Percentiles rank a stretch among this genome's conserved stretches.
Conservation (phyloP, 2,888 invertebrate genomes). For the Acronicta leporina region DNA sequence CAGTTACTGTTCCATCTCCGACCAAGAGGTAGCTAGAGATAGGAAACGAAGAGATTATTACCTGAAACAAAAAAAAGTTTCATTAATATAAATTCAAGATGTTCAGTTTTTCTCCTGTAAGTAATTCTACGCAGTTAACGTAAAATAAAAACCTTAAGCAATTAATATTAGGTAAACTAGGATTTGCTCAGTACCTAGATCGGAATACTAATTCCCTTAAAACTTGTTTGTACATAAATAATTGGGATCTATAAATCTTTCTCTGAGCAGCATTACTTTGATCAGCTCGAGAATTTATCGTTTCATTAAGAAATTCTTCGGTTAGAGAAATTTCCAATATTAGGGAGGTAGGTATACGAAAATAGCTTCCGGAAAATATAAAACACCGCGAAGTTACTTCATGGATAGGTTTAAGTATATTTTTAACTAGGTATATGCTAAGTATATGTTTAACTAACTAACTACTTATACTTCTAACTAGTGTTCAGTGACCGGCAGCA, state of each 20-base stretch:
- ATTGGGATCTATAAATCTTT: conserved; percentile 54
- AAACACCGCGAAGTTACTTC: conserved; percentile 23
- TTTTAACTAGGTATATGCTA: no score
- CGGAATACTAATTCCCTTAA: conserved; percentile 36
- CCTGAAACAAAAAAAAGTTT: conserved; percentile 59
- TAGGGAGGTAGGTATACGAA: conserved; percentile 39
- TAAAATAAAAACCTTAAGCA: conserved; percentile 13
- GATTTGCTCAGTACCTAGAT: conserved; percentile 22
- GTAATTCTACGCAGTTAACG: background rate
- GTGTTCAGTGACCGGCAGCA: conserved; percentile 15
- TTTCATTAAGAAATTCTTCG: conserved; percentile 69
- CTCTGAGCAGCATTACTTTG: conserved; percentile 57
- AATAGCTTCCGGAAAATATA: conserved; percentile 48
- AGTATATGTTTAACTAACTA: no score
- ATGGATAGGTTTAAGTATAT: conserved; percentile 14
- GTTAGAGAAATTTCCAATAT: conserved; percentile 61
- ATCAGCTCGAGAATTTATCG: conserved; percentile 66
- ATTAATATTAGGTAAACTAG: conserved; percentile 44
- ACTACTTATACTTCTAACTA: conserved; percentile 30
- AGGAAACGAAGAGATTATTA: conserved; percentile 38
- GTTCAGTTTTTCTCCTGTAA: no score
- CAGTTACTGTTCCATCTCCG: conserved; percentile 3
- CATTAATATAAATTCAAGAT: no score
- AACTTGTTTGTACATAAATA: conserved; percentile 48
- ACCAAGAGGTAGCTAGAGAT: conserved; percentile 18